These are phyloP conservation scores for Standfussiana lucernea DNA, from an alignment of 2,888 invertebrate species.

Conservation along the genomic window DNA sequence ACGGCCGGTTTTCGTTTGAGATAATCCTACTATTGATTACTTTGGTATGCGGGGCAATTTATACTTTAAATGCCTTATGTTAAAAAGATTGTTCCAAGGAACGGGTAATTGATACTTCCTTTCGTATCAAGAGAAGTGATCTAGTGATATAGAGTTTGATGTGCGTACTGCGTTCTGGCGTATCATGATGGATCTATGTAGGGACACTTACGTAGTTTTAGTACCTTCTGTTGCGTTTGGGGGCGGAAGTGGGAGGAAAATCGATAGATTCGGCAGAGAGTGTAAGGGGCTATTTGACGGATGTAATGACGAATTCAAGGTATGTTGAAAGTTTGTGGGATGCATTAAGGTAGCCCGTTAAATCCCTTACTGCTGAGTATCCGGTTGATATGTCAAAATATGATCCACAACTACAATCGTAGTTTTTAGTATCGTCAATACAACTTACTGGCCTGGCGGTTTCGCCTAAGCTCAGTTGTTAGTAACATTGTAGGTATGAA, in stretches of 20 bases:
- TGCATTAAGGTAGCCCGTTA: background rate
- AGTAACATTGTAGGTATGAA: background rate
- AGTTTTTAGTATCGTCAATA: background rate
- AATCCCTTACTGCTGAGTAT: background rate
- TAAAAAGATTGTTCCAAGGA: conserved; percentile 16
- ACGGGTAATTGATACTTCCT: conserved; percentile 37
- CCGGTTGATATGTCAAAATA: background rate
- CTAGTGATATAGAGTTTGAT: conserved; percentile 12
- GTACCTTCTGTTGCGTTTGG: background rate
- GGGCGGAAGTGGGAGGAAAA: background rate
- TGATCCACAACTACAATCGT: background rate
- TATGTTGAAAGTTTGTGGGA: background rate
- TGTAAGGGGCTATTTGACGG: background rate
- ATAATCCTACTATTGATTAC: conserved; percentile 68
- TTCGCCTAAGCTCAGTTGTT: background rate
- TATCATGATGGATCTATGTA: background rate
- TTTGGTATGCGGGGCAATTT: conserved; percentile 66
- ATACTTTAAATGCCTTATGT: conserved; percentile 17
- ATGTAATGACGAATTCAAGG: background rate
- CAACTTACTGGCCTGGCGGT: background rate
- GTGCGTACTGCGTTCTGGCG: background rate
- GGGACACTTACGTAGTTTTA: background rate
- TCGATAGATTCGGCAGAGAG: background rate
- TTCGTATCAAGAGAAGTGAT: conserved; percentile 8
- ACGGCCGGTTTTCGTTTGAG: conserved; percentile 44